A percentile compares a stretch with the other conserved stretches of the same genome.
These are phyloP conservation scores for Tinea semifulvella DNA, from an alignment of 2,888 invertebrate species.

Conservation along the genomic window DNA sequence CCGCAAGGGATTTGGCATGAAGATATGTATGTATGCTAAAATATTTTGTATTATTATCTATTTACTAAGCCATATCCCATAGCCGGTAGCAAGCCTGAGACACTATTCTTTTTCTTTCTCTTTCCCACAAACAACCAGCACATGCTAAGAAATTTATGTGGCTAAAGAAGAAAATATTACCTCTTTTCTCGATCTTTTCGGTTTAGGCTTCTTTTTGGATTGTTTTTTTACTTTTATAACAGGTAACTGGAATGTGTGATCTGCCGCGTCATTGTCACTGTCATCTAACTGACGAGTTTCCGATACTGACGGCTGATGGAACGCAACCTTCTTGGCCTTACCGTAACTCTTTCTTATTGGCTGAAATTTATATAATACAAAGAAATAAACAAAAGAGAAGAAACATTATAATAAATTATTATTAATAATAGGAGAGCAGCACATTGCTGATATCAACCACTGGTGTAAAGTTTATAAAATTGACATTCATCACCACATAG, in stretches of 20 bases:
- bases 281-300: constrained; percentile 25
- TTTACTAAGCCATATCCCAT: too few relatives aligned
- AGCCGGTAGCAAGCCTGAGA: too few relatives aligned
- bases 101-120: neutral
- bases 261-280: constrained; percentile 40
- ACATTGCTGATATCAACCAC: too few relatives aligned
- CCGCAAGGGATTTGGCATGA: too few relatives aligned
- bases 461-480: too few relatives aligned
- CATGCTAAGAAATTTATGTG: neutral
- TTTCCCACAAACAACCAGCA: neutral
- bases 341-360: constrained; percentile 48
- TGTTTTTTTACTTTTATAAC: constrained; percentile 30
- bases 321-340: constrained; percentile 42
- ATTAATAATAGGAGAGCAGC: too few relatives aligned
- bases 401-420: too few relatives aligned
- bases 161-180: constrained; percentile 24
- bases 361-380: constrained; percentile 30
- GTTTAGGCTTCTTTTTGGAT: constrained; percentile 29
- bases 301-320: constrained; percentile 34
- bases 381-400: too few relatives aligned
- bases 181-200: constrained; percentile 48
- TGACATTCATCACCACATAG: too few relatives aligned
- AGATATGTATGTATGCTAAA: too few relatives aligned
- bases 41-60: neutral
- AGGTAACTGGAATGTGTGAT: constrained; percentile 43